Percentiles rank a stretch among this genome's conserved stretches.
Conservation (phyloP, 2,888 invertebrate genomes). For the Lucinisca nassula region DNA sequence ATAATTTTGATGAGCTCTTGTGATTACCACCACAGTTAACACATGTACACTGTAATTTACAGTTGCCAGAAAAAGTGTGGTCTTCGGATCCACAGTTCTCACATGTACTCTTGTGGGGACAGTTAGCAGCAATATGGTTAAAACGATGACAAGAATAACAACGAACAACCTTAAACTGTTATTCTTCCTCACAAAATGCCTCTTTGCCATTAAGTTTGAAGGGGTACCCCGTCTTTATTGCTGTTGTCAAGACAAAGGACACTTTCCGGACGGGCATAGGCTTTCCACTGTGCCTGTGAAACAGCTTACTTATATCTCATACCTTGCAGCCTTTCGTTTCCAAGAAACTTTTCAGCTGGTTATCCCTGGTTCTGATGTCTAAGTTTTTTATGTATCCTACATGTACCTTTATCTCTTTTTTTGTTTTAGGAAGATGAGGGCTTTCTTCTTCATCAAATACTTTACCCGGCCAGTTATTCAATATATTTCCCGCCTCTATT, state of each 20-base stretch:
- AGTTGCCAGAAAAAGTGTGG: not conserved
- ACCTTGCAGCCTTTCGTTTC: not conserved
- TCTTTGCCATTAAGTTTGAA: not conserved
- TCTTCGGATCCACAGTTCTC: slow-evolving; percentile 1
- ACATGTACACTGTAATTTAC: not conserved
- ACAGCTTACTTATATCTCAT: not conserved
- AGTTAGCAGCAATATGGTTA: slow-evolving; percentile 8
- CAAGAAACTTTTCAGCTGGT: not conserved
- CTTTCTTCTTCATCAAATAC: not conserved
- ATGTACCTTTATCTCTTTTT: too few relatives aligned
- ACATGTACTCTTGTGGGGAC: not conserved
- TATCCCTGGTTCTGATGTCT: not conserved
- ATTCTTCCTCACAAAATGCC: not conserved
- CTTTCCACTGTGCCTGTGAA: not conserved
- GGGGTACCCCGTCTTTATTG: not conserved
- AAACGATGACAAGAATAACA: not conserved
- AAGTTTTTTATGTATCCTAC: not conserved
- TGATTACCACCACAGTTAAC: not conserved
- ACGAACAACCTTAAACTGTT: not conserved
- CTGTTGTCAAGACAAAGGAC: not conserved
- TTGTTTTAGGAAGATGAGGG: not conserved
- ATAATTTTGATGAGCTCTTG: not conserved
- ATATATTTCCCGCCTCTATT: not conserved
- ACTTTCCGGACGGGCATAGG: not conserved
- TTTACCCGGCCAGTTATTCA: not conserved